Percentiles rank a stretch among this genome's conserved stretches.
Conservation (phyloP, 2,888 invertebrate genomes). For the Hermaeophaga mercurialis region DNA sequence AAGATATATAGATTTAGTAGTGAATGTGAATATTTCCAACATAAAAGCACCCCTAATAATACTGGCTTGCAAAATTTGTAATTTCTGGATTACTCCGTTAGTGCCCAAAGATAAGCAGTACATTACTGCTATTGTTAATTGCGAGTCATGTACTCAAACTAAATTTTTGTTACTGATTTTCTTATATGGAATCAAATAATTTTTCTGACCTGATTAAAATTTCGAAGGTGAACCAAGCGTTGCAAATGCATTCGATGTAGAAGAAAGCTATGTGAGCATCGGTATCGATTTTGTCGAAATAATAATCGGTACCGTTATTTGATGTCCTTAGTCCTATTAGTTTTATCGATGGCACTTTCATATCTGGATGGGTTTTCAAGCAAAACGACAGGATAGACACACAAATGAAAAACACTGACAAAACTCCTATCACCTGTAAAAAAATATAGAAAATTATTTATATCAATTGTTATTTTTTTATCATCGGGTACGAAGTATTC, state of each 20-base stretch:
- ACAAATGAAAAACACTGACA: slow-evolving; percentile 99
- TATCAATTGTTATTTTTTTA: no score
- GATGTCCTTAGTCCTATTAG: slow-evolving; percentile 80
- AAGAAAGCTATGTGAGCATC: slow-evolving; percentile 98
- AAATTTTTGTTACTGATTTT: no score
- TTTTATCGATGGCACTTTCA: slow-evolving; percentile 88
- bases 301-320: slow-evolving; percentile 77
- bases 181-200: no score
- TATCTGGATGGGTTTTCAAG: slow-evolving; percentile 98
- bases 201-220: slow-evolving; percentile 65
- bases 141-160: no score
- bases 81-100: no score
- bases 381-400: slow-evolving; percentile 99
- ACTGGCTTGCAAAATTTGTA: no score
- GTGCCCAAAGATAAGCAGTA: no score
- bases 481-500: no score
- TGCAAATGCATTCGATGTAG: slow-evolving; percentile 98
- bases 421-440: slow-evolving; percentile 93
- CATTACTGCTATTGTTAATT: no score
- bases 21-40: no score
- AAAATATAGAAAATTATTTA: slow-evolving; percentile 1
- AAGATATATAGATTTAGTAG: no score
- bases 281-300: slow-evolving; percentile 87
- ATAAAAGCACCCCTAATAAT: no score
- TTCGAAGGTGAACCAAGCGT: slow-evolving; percentile 99